Evolutionary conservation across 1,140 invertebrate genomes (phyloP).

Genomic region (Drosophila watanabei): DNA sequence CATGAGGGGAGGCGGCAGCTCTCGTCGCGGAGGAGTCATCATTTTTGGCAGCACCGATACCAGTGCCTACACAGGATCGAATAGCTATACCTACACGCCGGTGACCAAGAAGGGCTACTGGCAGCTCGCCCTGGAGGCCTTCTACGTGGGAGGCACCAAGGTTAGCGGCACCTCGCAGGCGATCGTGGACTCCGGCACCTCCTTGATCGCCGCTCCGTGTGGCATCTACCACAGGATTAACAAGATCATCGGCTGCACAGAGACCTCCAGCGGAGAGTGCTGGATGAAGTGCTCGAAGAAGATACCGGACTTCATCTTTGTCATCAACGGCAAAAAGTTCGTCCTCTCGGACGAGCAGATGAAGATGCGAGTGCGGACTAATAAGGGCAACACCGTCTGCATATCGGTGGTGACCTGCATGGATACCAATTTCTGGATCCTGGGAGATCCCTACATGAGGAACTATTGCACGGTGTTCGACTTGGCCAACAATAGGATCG

Average conservation of each 20-base stretch:
- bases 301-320: constrained; percentile 26
- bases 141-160: constrained; percentile 33
- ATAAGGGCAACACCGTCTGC: constrained; percentile 33
- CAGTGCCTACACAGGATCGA: constrained; percentile 37
- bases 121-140: constrained; percentile 54
- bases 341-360: constrained; percentile 13
- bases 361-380: constrained; percentile 24
- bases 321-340: constrained; percentile 12
- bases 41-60: constrained; percentile 41
- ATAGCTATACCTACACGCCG: constrained; percentile 55
- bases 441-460: constrained; percentile 37
- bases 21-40: constrained; percentile 29
- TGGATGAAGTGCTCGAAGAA: constrained; percentile 31
- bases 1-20: constrained; percentile 88
- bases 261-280: constrained; percentile 38
- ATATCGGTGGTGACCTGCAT: constrained; percentile 8
- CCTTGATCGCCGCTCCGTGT: constrained; percentile 89
- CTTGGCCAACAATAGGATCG: constrained; percentile 10
- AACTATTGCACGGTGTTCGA: constrained; percentile 32
- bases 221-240: constrained; percentile 86
- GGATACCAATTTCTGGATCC: constrained; percentile 19
- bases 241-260: constrained; percentile 48
- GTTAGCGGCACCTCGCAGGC: constrained; percentile 86
- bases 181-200: constrained; percentile 92
- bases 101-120: constrained; percentile 62